These are phyloP conservation scores for Epistrophe grossulariae DNA, from an alignment of 2,888 invertebrate genomes.

Conservation along the genomic window DNA sequence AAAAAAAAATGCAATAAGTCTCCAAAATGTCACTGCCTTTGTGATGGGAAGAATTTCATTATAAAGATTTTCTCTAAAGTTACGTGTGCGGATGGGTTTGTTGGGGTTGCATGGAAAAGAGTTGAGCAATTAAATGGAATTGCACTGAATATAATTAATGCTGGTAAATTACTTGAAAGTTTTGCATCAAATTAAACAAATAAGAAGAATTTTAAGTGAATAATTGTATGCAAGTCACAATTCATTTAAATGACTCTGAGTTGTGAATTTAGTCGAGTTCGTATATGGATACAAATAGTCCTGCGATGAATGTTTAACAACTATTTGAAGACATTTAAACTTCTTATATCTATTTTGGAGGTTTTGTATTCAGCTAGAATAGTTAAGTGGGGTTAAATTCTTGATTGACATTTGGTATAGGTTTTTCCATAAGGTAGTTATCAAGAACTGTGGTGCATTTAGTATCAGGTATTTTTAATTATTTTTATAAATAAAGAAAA, in stretches of 20 bases:
- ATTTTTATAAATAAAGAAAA: too few species aligned
- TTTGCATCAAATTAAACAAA: constrained; percentile 40
- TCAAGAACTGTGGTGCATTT: too few species aligned
- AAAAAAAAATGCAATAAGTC: not conserved
- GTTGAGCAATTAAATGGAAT: constrained; percentile 62
- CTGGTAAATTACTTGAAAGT: constrained; percentile 46
- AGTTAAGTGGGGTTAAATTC: too few species aligned
- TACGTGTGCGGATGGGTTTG: not conserved
- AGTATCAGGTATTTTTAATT: too few species aligned
- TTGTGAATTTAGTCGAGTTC: too few species aligned
- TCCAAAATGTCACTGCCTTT: constrained; percentile 35
- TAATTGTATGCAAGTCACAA: constrained; percentile 40
- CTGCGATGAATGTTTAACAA: too few species aligned
- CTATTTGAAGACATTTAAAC: too few species aligned
- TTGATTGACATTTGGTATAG: too few species aligned
- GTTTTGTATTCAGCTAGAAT: too few species aligned
- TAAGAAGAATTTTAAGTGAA: constrained; percentile 30
- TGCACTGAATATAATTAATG: constrained; percentile 66
- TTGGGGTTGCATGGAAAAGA: not conserved
- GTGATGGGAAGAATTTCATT: constrained; percentile 12
- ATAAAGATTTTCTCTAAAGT: constrained; percentile 43
- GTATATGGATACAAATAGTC: too few species aligned
- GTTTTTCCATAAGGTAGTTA: too few species aligned
- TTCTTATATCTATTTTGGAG: too few species aligned
- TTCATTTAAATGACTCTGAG: not conserved